These are phyloP conservation scores for Parnassius orleans DNA, from an alignment of 2,888 invertebrate genomes.

Conservation along the genomic window DNA sequence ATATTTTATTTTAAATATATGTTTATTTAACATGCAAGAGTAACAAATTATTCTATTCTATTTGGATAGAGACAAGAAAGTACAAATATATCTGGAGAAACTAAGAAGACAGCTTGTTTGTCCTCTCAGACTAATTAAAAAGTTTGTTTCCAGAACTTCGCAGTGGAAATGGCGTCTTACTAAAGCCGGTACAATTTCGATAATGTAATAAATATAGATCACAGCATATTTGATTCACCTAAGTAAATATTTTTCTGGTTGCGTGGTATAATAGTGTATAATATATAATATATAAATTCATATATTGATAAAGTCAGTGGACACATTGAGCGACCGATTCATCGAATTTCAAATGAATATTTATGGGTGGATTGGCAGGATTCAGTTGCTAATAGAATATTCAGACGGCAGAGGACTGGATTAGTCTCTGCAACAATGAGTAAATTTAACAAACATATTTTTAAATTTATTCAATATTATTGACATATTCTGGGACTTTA, in stretches of 20 bases:
- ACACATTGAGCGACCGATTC: constrained; percentile 37
- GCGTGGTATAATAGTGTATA: constrained; percentile 32
- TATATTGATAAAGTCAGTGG: constrained; percentile 48
- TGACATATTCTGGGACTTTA: no score
- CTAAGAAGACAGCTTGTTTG: constrained; percentile 75
- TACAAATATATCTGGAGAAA: constrained; percentile 57
- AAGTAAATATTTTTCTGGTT: constrained; percentile 22
- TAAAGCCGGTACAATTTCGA: constrained; percentile 57
- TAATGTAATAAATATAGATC: constrained; percentile 53
- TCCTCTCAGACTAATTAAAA: constrained; percentile 79
- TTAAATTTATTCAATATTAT: no score
- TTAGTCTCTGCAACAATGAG: constrained; percentile 42
- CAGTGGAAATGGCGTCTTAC: constrained; percentile 63
- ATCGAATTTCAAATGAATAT: constrained; percentile 66
- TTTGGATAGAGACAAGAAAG: constrained; percentile 50
- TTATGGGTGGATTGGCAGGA: constrained; percentile 66
- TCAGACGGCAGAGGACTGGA: constrained; percentile 68
- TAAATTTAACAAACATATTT: background rate
- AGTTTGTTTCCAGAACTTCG: constrained; percentile 72
- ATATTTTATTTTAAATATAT: constrained; percentile 33
- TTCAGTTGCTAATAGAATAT: constrained; percentile 74
- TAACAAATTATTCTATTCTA: constrained; percentile 41
- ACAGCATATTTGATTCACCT: constrained; percentile 23
- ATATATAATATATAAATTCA: constrained; percentile 31
- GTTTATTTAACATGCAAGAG: constrained; percentile 42